These are phyloP conservation scores for Tribolium castaneum DNA, from an alignment of 1,140 invertebrate genomes.

Conservation along the genomic window DNA sequence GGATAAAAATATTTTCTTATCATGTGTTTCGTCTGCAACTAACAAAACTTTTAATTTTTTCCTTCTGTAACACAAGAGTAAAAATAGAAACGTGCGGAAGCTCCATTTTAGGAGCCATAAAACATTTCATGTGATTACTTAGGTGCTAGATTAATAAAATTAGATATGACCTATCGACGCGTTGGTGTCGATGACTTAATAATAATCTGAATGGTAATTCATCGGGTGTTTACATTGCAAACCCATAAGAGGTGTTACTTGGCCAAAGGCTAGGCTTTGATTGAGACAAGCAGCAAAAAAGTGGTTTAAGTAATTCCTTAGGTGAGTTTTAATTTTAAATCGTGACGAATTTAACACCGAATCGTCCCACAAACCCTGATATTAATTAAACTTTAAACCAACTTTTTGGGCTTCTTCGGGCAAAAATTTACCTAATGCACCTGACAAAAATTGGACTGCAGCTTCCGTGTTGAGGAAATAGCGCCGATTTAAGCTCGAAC, in stretches of 20 bases:
- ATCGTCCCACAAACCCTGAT: not conserved
- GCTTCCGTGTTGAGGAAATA: not conserved
- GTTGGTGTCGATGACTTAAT: not conserved
- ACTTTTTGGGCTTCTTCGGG: not conserved
- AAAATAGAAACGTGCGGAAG: not conserved
- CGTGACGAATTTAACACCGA: not conserved
- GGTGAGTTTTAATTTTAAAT: not conserved
- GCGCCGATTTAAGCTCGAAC: not conserved
- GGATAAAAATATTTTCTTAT: not conserved
- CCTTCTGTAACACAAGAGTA: not conserved
- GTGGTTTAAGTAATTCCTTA: not conserved
- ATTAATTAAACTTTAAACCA: not conserved
- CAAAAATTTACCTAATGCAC: not conserved
- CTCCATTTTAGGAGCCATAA: not conserved
- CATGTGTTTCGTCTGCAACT: not conserved
- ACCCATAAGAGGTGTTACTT: conserved; percentile 5
- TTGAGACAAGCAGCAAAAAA: not conserved
- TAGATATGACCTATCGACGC: not conserved
- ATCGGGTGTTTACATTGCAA: not conserved
- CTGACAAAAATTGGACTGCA: not conserved
- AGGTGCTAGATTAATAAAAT: not conserved
- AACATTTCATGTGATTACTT: not conserved
- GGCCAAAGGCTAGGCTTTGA: not conserved
- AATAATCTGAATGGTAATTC: not conserved
- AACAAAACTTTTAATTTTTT: not conserved